Base-by-base conservation (phyloP, 2,888 invertebrate genomes). In the Drosophila mercatorum region DNA sequence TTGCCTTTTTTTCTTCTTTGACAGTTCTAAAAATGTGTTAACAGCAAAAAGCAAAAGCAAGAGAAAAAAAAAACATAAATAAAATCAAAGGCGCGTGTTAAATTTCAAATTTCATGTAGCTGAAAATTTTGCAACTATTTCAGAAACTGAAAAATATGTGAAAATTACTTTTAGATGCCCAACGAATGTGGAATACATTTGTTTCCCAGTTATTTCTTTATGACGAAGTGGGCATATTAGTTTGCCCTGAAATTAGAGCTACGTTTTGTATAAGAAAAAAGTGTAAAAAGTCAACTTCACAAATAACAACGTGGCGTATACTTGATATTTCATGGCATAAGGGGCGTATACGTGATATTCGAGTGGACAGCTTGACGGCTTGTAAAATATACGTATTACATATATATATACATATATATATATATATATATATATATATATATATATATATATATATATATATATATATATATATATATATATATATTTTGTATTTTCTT, bases 21-120 rank as follows among this genome's bases (percentile, higher is more conserved):
- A 87, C 85, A 86, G 89, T 89, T 87, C 88, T 87, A 89, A 86
- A 89, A 86, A 81, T 89, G 85, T 86, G 81, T 79, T 73, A 81
- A 67, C 52, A 71, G 56, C 34, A 34, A 46, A 51, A 46, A 63
- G 38, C 22, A 22, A 22, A 22, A 28, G 28, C 28, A 6, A 22
- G 2, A 22, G 6, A 17, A 46, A 34, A 14, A 10, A 12, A 68
- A 75, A 49, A 60, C 47, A 68, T 44, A 73, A 68, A 70, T 61
- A 78, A 70, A 73, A 69, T 80, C 68, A 72, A 76, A 76, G 77
- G 56, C 72, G 67, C 71, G 72, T 78, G 59, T 78, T 71, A 52
- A 62, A 57, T 78, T 79, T 78, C 77, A 71, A 28, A 40, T 58
- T 68, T 60, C 43, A 28, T 53, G 59, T 74, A 53, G 46, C 47